Evolutionary conservation across 2,888 invertebrate genomes (phyloP).

Genomic region (Heliconius erato): DNA sequence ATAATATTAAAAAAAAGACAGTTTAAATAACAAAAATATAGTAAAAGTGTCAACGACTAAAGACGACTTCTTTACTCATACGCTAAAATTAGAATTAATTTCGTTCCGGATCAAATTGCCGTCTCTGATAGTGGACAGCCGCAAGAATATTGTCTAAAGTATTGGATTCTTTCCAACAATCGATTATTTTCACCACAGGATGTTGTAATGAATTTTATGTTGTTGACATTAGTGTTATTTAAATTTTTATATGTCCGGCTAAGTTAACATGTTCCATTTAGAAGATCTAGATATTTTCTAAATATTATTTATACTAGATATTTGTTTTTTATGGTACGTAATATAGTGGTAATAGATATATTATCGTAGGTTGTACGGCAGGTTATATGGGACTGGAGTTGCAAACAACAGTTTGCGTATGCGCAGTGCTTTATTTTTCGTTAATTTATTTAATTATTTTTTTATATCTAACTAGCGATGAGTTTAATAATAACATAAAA

Average conservation of each 20-base stretch:
- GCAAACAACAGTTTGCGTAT: neutral
- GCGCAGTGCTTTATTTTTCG: neutral
- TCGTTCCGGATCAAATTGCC: slow-evolving; percentile 78
- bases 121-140: slow-evolving; percentile 76
- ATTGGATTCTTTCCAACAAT: slow-evolving; percentile 80
- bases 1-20: neutral
- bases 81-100: slow-evolving; percentile 79
- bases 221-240: slow-evolving; percentile 14
- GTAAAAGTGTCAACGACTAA: slow-evolving; percentile 45
- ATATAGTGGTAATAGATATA: neutral
- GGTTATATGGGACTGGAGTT: neutral
- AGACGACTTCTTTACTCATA: slow-evolving; percentile 58
- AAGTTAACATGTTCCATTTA: neutral
- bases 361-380: neutral
- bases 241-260: slow-evolving; percentile 15
- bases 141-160: slow-evolving; percentile 71
- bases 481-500: neutral
- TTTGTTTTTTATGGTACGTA: neutral
- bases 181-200: slow-evolving; percentile 78
- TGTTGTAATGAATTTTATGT: slow-evolving; percentile 28
- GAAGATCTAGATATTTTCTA: neutral
- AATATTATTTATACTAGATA: neutral
- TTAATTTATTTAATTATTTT: neutral
- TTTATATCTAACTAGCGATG: neutral
- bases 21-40: slow-evolving; percentile 14